Evolutionary conservation across 1,140 invertebrate genomes (phyloP), one percentile per base, ranked within the genome.

Genomic region (Drosophila repleta): DNA sequence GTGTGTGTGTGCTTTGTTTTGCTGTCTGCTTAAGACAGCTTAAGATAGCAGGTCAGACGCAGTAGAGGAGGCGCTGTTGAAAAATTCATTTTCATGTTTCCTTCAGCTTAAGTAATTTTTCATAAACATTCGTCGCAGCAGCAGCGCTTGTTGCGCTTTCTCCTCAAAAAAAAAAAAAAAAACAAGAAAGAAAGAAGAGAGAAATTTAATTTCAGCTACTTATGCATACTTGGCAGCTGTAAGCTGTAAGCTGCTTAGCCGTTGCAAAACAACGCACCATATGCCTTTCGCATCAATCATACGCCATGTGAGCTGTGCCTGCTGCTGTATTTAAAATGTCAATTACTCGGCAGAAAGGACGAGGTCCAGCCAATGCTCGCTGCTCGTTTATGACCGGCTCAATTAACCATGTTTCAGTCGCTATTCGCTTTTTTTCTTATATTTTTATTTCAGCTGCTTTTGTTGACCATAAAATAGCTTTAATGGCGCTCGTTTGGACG

Each of bases 21-120:
- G 74, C 71, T 75, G 60, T 20, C 71, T 87, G 82, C 80, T 88
- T 87, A 88, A 74, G 58, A 69, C 65, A 68, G 70, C 65, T 74
- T 74, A 74, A 88, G 79, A 88, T 74, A 82, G 83, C 78, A 63
- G 71, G 65, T 63, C 66, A 67, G 69, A 66, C 69, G 15, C 53
- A 60, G 15, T 46, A 60, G 69, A 67, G 55, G 74, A 74, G 63
- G 76, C 79, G 53, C 58, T 76, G 83, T 71, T 88, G 83, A 88
- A 88, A 88, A 88, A 88, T 88, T 83, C 72, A 88, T 88, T 88
- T 77, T 83, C 84, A 77, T 88, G 83, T 88, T 83, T 49, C 66
- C 7, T 74, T 68, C 76, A 76, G 83, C 83, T 88, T 79, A 69
- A 79, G 79, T 78, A 79, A 88, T 88, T 88, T 88, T 87, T 88